Base-by-base conservation (phyloP, 1,140 invertebrate species). In the Drosophila baimaii region DNA sequence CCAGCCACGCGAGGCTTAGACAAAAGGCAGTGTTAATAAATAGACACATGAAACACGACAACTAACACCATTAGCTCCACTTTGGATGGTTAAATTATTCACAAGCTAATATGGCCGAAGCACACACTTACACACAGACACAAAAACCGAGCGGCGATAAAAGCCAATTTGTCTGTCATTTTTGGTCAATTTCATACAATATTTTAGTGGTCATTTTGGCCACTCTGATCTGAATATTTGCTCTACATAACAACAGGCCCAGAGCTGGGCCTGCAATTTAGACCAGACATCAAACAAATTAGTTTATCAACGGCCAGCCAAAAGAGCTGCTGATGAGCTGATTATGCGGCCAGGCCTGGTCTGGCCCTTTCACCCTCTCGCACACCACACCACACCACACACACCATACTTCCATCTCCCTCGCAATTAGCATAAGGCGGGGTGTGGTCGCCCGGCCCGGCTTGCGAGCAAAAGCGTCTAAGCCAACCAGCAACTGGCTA, bases 51-150 rank as follows among this genome's bases (percentile, higher is more conserved):
- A 86, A 86, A 89, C 84, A 89, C 84, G 81, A 89, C 84, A 89
- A 89, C 84, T 89, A 89, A 89, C 84, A 84, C 84, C 84, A 89
- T 89, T 89, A 89, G 84, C 80, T 90, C 84, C 73, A 89, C 85
- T 90, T 89, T 90, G 79, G 79, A 90, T 90, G 79, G 85, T 89
- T 89, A 89, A 89, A 89, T 89, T 89, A 89, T 89, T 89, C 84
- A 89, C 75, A 51, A 65, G 69, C 81, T 85, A 89, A 83, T 89
- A 89, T 77, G 83, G 52, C 69, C 68, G 64, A 54, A 66, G 82
- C 59, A 70, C 77, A 65, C 83, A 73, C 70, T 71, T 29, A 52
- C 33, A 64, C 59, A 70, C 77, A 65, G 79, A 73, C 70, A 74
- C 49, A 52, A 52, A 64, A 78, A 47, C 33, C 59, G 31, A 64